Percentiles rank a stretch among this genome's conserved stretches.
These are phyloP conservation scores for Otocyon megalotis DNA, from an alignment of 2,113 vertebrate species.

Conservation along the genomic window DNA sequence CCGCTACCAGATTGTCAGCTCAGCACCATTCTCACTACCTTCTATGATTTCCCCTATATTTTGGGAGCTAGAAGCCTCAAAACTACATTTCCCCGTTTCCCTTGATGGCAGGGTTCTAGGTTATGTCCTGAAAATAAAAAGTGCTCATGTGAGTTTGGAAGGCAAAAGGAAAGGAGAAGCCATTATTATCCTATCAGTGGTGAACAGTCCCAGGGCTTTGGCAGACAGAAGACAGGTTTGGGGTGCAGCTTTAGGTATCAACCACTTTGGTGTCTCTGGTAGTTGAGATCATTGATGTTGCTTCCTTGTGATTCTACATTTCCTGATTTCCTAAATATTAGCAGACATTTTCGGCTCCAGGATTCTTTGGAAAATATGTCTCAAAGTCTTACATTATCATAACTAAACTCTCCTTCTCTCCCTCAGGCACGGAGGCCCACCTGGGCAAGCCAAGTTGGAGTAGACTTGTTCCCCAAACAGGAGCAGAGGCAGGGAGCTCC, in stretches of 20 bases:
- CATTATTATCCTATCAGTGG: neutral
- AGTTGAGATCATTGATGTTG: neutral
- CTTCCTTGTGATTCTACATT: neutral
- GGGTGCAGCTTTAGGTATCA: neutral
- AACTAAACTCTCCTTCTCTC: neutral
- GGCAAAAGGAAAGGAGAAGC: neutral
- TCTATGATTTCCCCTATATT: neutral
- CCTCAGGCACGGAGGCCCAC: neutral
- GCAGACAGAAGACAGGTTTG: neutral
- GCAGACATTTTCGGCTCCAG: neutral
- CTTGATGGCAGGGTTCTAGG: neutral
- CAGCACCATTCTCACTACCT: neutral
- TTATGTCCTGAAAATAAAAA: neutral
- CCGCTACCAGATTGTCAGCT: neutral
- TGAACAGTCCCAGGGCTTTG: neutral
- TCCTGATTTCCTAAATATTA: conserved; percentile 29
- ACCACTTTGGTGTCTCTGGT: neutral
- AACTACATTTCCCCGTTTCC: neutral
- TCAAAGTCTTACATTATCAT: neutral
- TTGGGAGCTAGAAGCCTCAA: neutral
- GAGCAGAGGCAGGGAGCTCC: neutral
- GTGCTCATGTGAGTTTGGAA: neutral
- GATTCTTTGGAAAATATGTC: conserved; percentile 41
- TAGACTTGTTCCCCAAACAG: neutral
- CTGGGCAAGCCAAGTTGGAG: neutral